phyloP scores from a whole-genome alignment of 2,797 vertebrate species.

The Protosalanx chinensis region DNA sequence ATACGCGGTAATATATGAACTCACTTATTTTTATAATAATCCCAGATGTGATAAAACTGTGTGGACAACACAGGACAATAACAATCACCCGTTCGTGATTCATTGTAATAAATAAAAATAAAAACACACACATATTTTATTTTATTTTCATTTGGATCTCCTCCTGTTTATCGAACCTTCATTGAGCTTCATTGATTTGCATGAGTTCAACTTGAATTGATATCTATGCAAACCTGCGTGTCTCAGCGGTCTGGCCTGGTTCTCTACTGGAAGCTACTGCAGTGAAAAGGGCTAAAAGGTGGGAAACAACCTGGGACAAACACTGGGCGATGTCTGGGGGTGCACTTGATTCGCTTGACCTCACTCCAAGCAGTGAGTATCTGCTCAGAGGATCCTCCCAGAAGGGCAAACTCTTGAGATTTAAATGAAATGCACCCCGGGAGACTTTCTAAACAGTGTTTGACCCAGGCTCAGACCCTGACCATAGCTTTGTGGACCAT shows the following conservation, averaged over 20 bases:
- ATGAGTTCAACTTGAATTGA: conserved; percentile 70
- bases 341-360: background rate
- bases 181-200: conserved; percentile 54
- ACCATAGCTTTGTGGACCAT: conserved; percentile 36
- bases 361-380: background rate
- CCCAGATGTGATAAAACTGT: conserved; percentile 37
- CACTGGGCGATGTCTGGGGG: background rate
- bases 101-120: background rate
- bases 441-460: background rate
- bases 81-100: conserved; percentile 37
- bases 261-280: conserved; percentile 27
- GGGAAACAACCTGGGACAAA: background rate
- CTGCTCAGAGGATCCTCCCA: background rate
- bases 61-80: conserved; percentile 44
- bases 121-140: background rate
- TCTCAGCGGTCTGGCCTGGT: conserved; percentile 46
- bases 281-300: conserved; percentile 29
- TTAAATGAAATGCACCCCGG: background rate
- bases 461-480: background rate
- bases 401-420: background rate
- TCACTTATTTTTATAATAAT: conserved; percentile 75
- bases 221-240: conserved; percentile 75
- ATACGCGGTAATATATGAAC: conserved; percentile 52
- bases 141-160: no score
- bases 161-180: background rate